Base-by-base conservation (phyloP, 2,113 vertebrate species). In the Neoarius graeffei region DNA sequence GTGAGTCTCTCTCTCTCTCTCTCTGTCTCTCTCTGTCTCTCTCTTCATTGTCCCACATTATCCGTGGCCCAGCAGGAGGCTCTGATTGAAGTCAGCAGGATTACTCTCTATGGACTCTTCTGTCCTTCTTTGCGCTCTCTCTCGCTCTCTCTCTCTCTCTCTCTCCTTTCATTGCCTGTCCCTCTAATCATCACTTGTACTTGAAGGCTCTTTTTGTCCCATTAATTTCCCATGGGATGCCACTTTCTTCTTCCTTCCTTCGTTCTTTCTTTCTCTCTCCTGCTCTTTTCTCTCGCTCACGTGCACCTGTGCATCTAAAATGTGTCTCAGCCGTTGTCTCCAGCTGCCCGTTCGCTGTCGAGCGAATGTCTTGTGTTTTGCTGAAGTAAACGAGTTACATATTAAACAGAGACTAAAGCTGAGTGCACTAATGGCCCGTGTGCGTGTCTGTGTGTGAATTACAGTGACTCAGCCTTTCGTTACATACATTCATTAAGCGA, bases 221-320 rank as follows among this genome's bases (percentile, higher is more conserved):
- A 59, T 56, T 90, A 66, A 90, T 90, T 90, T 90, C 89, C 87
- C 87, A 69, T 50, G 50, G 76, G 89, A 89, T n/a, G 50, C 71
- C 83, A 17, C 59, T 64, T 42, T 42, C 23, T 50, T 83, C 60
- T 56, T 20, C 27, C 7, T 17, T 8, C 52, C 23, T 57, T 48
- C 27, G 7, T 11, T 5, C 42, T 86, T 25, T 62, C 20, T 20
- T 19, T 74, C 19, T 74, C 17, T 59, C 8, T 85, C 50, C 42
- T 23, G 17, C 20, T 50, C 19, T 62, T 62, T 62, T 23, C 80
- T 62, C 30, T 62, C 83, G 5, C 42, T 84, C 83, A 56, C 27
- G 7, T 23, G 17, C 83, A 54, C 64, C 50, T 69, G 64, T 71
- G 64, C 48, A 25, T 83, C 48, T 19, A 64, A 83, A 56, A 79